Base-by-base conservation (phyloP, 2,888 invertebrate species). In the Heliconius ismenius region DNA sequence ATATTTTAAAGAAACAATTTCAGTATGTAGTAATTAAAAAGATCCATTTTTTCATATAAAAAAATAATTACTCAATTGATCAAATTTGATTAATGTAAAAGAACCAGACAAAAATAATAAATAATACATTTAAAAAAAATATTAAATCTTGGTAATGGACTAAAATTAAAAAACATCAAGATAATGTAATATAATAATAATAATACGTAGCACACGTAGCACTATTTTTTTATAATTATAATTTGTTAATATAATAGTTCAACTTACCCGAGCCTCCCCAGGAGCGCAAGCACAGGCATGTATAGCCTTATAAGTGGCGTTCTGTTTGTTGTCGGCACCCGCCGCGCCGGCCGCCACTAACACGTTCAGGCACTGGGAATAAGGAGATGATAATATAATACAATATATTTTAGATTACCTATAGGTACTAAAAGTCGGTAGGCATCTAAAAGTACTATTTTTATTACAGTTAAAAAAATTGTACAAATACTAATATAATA, bases 311-410 rank as follows among this genome's bases (percentile, higher is more conserved):
- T 92, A 93, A 1, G 90, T 85, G 9, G 94, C 85, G 24, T 92
- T 86, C 84, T 94, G 91, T 82, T 94, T 91, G 82, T 85, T 89
- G 81, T 92, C 93, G 0, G 89, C 88, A 1, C 90, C 92, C 0
- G 90, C 90, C 11, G 97, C 96, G 6, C 97, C 97, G 79, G 97
- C 97, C 80, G 97, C 97, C 69, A 98, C 97, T 85, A 98, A 87
- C 79, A 97, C 95, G 86, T 97, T 97, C 79, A 98, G 91, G 88
- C 97, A 97, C 98, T 98, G 94, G 32, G 86, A 87, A 84, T 81
- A 62, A 83, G 83, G 77, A 70, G 13, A 70, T 21, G 13, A 68
- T 3, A 68, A 49, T 43, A 24, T 43, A 26, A 24, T 43, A n/a
- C 13, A 4, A 62, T 2, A 26, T 62, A 28, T 62, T 62, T 26